Evolutionary conservation across 2,888 invertebrate genomes (phyloP).

Genomic region (Caenorhabditis sp.): DNA sequence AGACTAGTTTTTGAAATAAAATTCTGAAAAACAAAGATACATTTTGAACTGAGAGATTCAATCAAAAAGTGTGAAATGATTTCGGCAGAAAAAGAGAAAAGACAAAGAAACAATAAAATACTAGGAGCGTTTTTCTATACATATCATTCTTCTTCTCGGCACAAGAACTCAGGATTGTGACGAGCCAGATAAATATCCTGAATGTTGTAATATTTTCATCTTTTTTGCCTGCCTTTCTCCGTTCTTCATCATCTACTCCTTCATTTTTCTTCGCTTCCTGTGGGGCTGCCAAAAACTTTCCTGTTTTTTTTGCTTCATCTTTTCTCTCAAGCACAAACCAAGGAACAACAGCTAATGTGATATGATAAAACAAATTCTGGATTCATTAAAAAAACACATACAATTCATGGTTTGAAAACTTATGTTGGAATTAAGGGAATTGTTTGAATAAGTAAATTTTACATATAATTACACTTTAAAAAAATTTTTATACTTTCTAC

Average conservation of each 20-base stretch:
- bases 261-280: not conserved
- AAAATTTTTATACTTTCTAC: not conserved
- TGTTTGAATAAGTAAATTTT: not conserved
- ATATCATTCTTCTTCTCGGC: not conserved
- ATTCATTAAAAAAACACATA: not conserved
- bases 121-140: not conserved
- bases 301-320: not conserved
- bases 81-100: not conserved
- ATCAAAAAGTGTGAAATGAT: not conserved
- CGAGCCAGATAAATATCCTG: not conserved
- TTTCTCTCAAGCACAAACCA: not conserved
- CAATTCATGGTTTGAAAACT: not conserved
- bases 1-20: too few species aligned
- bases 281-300: not conserved
- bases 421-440: not conserved
- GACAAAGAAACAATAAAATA: not conserved
- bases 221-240: not conserved
- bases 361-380: not conserved
- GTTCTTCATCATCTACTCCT: not conserved
- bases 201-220: slow-evolving; percentile 1
- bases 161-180: not conserved
- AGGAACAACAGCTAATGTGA: not conserved
- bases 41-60: too few species aligned
- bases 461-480: not conserved
- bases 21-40: not conserved